A percentile compares a stretch with the other conserved stretches of the same genome.
These are phyloP conservation scores for Pagrus major DNA, from an alignment of 2,113 vertebrate species.

Conservation along the genomic window DNA sequence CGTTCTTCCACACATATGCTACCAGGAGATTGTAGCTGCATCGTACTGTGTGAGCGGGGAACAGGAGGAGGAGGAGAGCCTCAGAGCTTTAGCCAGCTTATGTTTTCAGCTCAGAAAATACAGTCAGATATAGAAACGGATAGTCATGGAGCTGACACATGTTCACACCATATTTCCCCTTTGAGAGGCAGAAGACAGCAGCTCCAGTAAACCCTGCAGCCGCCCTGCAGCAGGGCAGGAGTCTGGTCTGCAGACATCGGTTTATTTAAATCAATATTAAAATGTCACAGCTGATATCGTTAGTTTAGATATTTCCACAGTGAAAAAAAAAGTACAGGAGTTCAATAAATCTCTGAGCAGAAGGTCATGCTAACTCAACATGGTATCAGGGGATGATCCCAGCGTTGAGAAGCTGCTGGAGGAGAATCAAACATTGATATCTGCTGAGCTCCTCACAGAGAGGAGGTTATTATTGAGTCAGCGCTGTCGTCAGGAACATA, in stretches of 20 bases:
- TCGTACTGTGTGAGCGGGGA: not conserved
- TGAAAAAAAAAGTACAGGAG: not conserved
- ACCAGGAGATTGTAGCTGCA: not conserved
- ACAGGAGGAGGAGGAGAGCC: not conserved
- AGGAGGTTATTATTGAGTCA: not conserved
- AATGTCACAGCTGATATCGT: not conserved
- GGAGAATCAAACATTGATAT: not conserved
- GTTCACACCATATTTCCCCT: not conserved
- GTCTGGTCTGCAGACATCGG: not conserved
- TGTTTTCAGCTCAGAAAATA: constrained; percentile 27
- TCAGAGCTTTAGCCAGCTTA: constrained; percentile 41
- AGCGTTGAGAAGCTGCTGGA: not conserved
- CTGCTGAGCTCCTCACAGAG: not conserved
- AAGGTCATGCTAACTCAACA: not conserved
- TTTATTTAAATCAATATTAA: not conserved
- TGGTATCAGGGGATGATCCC: not conserved
- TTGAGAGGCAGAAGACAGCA: not conserved
- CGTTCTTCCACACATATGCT: not conserved
- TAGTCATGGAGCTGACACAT: not conserved
- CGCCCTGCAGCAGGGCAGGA: no score
- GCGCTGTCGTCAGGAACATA: not conserved
- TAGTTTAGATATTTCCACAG: no score
- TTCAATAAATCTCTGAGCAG: not conserved
- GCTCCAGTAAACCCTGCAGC: not conserved
- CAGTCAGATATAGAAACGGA: constrained; percentile 25